Evolutionary conservation across 35 echinoderm and acorn worm genomes (phyloP).

Genomic region (Anneissia japonica): DNA sequence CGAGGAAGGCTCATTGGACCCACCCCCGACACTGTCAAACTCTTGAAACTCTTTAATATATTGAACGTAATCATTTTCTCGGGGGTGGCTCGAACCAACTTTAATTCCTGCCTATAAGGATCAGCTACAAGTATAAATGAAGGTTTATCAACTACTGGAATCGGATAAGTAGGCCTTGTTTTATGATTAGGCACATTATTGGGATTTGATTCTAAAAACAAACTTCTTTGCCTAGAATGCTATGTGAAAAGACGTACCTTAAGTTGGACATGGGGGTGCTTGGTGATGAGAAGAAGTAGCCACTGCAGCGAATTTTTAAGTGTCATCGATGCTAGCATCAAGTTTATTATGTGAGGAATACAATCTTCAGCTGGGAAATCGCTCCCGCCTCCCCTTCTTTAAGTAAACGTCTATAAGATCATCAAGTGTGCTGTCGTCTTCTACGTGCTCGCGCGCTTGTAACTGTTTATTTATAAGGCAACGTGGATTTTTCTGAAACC

Average conservation of each 20-base stretch:
- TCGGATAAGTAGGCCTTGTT: no score
- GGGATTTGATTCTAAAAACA: no score
- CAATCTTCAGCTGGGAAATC: neutral
- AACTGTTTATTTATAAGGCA: neutral
- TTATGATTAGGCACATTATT: no score
- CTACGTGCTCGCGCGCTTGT: neutral
- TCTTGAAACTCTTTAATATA: no score
- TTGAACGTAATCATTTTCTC: no score
- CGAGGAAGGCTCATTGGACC: no score
- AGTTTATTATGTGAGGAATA: neutral
- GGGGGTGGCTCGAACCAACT: no score
- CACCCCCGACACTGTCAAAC: no score
- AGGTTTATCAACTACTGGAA: no score
- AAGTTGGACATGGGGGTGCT: neutral
- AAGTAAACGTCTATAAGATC: neutral
- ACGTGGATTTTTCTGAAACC: neutral
- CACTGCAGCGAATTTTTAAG: neutral
- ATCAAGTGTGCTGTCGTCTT: neutral
- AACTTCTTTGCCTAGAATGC: no score
- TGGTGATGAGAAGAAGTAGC: neutral
- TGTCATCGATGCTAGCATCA: neutral
- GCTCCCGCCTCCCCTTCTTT: neutral
- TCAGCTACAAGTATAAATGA: no score
- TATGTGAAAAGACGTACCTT: neutral
- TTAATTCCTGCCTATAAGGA: no score